Percentiles rank a stretch among this genome's conserved stretches.
phyloP scores from a whole-genome alignment of 2,797 vertebrate species.

The Aeoliscus strigatus region DNA sequence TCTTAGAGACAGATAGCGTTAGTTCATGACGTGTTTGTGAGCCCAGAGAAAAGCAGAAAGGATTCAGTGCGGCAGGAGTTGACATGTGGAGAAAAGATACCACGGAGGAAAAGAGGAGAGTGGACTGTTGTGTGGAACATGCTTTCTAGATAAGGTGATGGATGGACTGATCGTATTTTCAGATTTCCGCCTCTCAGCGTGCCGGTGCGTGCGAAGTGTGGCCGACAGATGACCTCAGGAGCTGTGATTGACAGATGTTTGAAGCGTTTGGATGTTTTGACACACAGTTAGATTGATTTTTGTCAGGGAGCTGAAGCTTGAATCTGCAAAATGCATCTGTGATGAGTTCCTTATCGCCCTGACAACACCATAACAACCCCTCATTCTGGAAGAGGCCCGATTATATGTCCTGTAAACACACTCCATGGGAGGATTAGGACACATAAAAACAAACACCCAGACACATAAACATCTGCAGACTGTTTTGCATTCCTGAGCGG shows the following conservation, averaged over 20 bases:
- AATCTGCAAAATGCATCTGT: constrained; percentile 12
- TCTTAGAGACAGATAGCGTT: constrained; percentile 12
- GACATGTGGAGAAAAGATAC: constrained; percentile 20
- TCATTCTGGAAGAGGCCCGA: constrained; percentile 1
- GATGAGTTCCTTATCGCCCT: constrained; percentile 4
- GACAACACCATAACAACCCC: constrained; percentile 10
- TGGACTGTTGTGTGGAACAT: constrained; percentile 8
- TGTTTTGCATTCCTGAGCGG: constrained; percentile 37
- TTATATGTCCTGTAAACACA: constrained; percentile 17
- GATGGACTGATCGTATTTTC: constrained; percentile 24
- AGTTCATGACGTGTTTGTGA: constrained; percentile 13
- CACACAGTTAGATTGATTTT: constrained; percentile 11
- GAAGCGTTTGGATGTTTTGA: constrained; percentile 30
- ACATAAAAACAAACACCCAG: constrained; percentile 4
- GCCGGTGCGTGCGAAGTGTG: constrained; percentile 4
- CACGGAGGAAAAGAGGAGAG: constrained; percentile 11
- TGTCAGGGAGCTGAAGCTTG: constrained; percentile 11
- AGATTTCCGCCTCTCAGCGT: constrained; percentile 13
- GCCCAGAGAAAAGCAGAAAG: constrained; percentile 13
- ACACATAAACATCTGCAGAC: constrained; percentile 23
- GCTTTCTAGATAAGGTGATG: constrained; percentile 10
- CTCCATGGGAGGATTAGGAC: constrained; percentile 3
- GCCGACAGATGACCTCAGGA: constrained; percentile 30
- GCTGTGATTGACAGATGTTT: constrained; percentile 17
- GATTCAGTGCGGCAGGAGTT: constrained; percentile 18